phyloP scores from a whole-genome alignment of 2,113 vertebrate genomes.

The Myiagra hebetior region DNA sequence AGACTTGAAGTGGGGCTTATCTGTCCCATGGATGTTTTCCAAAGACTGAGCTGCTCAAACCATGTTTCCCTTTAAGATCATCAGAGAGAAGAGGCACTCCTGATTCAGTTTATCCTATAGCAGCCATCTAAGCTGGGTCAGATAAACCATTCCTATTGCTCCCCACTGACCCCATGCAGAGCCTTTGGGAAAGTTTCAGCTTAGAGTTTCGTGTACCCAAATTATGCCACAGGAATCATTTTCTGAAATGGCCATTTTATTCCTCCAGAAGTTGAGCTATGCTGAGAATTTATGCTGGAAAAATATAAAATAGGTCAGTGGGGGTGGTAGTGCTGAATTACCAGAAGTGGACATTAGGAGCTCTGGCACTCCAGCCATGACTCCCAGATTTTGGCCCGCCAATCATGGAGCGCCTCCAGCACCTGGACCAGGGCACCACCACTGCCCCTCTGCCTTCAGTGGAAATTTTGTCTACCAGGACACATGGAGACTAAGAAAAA shows the following conservation, averaged over 20 bases:
- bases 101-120: neutral
- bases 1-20: neutral
- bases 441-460: neutral
- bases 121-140: neutral
- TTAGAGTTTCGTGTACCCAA: neutral
- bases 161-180: neutral
- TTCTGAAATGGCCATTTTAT: neutral
- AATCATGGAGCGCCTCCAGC: neutral
- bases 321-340: neutral
- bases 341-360: neutral
- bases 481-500: slow-evolving; percentile 28
- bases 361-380: neutral
- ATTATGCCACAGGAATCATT: neutral
- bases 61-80: neutral
- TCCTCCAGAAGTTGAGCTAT: neutral
- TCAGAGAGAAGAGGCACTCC: neutral
- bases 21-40: neutral
- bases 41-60: neutral
- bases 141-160: neutral
- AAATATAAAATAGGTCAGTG: slow-evolving; percentile 15
- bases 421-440: neutral
- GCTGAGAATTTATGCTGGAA: neutral
- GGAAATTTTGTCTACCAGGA: slow-evolving; percentile 39
- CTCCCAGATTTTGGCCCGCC: neutral
- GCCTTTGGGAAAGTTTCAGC: neutral